phyloP scores from a whole-genome alignment of 2,113 vertebrate genomes.

The Zosterops borbonicus region DNA sequence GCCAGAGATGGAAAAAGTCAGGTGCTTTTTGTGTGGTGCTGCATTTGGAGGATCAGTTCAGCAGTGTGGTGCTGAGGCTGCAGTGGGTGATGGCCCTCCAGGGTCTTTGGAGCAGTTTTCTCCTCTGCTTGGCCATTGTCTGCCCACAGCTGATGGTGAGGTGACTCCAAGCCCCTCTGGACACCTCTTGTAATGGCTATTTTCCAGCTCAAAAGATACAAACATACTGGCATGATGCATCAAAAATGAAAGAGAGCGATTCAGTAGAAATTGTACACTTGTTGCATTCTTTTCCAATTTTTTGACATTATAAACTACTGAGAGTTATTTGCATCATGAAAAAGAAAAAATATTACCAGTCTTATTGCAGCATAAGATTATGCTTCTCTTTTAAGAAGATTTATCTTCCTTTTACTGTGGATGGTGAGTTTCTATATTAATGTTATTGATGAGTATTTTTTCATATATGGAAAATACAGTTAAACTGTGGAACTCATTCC shows the following conservation, averaged over 20 bases:
- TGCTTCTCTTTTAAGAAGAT: not conserved
- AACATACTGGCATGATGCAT: not conserved
- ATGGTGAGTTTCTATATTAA: not conserved
- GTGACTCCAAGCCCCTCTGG: not conserved
- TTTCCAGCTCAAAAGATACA: not conserved
- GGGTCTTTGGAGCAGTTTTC: not conserved
- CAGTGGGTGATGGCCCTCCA: not conserved
- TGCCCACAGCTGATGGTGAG: rapidly evolving
- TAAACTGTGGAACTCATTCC: not conserved
- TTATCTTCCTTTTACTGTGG: not conserved
- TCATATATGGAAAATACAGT: not conserved
- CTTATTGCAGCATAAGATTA: not conserved
- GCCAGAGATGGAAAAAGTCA: not conserved
- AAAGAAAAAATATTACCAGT: not conserved
- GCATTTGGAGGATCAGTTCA: not conserved
- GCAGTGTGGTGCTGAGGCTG: not conserved
- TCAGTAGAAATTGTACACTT: not conserved
- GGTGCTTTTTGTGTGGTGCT: not conserved
- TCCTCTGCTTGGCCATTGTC: not conserved
- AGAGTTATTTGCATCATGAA: not conserved
- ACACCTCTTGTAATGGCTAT: rapidly evolving
- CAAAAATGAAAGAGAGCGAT: not conserved
- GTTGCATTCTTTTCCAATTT: not conserved
- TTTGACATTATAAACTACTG: not conserved
- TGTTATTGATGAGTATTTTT: not conserved